Percentiles rank a stretch among this genome's conserved stretches.
Conservation (phyloP, 2,888 invertebrate genomes). For the Diadegma fenestrale region DNA sequence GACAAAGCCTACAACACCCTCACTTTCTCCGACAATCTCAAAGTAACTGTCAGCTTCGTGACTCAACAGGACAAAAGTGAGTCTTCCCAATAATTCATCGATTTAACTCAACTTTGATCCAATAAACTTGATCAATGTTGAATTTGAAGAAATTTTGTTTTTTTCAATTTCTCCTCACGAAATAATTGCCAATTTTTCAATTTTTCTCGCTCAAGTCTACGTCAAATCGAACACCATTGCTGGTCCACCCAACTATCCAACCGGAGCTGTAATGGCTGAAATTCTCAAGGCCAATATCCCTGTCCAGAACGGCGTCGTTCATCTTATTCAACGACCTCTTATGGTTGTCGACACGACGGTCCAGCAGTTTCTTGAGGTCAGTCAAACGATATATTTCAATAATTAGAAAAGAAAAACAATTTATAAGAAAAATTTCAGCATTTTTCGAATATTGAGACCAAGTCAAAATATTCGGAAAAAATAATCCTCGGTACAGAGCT, state of each 20-base stretch:
- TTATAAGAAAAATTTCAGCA: not conserved
- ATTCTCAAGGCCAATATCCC: slow-evolving; percentile 96
- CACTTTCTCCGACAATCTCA: slow-evolving; percentile 93
- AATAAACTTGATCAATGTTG: not conserved
- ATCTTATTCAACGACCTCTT: slow-evolving; percentile 95
- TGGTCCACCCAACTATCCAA: slow-evolving; percentile 91
- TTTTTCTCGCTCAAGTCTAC: slow-evolving; percentile 87
- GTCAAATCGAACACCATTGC: slow-evolving; percentile 94
- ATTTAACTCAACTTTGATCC: not conserved
- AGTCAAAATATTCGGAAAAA: not conserved
- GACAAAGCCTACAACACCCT: slow-evolving; percentile 91
- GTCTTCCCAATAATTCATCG: slow-evolving; percentile 59
- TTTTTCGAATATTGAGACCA: not conserved
- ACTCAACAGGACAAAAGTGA: slow-evolving; percentile 90
- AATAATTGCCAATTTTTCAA: not conserved
- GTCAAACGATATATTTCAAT: slow-evolving; percentile 74
- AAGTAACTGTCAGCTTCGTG: slow-evolving; percentile 93
- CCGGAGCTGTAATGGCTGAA: slow-evolving; percentile 94
- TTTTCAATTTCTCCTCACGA: not conserved
- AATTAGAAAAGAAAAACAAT: not conserved
- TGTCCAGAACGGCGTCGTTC: slow-evolving; percentile 96
- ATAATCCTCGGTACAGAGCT: not conserved
- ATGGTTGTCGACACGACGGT: slow-evolving; percentile 97
- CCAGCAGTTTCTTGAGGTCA: slow-evolving; percentile 94
- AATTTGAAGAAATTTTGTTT: not conserved